Evolutionary conservation across 2,888 invertebrate species (phyloP).

Genomic region (Aporophyla nigra): DNA sequence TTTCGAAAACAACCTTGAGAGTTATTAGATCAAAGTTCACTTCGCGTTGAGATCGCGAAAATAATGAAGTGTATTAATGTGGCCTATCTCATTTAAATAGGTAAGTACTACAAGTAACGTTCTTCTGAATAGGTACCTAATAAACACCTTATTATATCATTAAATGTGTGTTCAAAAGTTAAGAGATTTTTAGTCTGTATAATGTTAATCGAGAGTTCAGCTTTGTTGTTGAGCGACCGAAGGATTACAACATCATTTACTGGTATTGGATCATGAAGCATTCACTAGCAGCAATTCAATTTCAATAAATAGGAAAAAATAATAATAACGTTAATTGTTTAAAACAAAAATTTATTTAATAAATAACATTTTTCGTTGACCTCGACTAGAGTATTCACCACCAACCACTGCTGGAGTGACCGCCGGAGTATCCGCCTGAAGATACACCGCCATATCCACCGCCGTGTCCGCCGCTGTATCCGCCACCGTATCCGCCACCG

Average conservation of each 20-base stretch:
- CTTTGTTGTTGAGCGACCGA: not conserved
- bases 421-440: slow-evolving; percentile 8
- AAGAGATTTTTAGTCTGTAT: not conserved
- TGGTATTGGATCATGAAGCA: not conserved
- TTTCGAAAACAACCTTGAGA: slow-evolving; percentile 1
- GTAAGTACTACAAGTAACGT: not conserved
- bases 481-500: slow-evolving; percentile 26
- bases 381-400: slow-evolving; percentile 59
- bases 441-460: slow-evolving; percentile 63
- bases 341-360: slow-evolving; percentile 36
- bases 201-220: not conserved
- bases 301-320: not conserved
- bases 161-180: not conserved
- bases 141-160: not conserved
- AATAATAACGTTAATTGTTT: not conserved
- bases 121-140: not conserved
- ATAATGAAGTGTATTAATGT: not conserved
- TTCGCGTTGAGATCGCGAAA: not conserved
- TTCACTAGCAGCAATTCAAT: not conserved
- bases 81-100: not conserved
- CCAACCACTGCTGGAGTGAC: slow-evolving; percentile 58
- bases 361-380: slow-evolving; percentile 24
- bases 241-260: not conserved
- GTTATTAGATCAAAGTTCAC: not conserved
- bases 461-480: slow-evolving; percentile 31